A percentile compares a stretch with the other conserved stretches of the same genome.
Evolutionary conservation across 2,797 vertebrate species (phyloP).

Genomic region (Onychomys torridus): DNA sequence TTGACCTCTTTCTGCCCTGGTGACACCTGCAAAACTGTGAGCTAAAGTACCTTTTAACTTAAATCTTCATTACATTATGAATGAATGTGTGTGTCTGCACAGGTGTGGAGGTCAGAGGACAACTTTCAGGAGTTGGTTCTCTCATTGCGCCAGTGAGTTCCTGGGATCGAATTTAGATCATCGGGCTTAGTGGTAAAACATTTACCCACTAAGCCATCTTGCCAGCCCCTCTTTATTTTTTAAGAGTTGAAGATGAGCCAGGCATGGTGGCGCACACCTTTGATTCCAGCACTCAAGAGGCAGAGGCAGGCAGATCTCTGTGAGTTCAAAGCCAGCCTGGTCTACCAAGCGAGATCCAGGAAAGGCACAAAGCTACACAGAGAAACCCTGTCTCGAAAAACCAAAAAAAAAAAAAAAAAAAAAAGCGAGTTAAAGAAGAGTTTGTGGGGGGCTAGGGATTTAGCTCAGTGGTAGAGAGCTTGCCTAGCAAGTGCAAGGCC

Average conservation of each 20-base stretch:
- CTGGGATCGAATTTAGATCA: neutral
- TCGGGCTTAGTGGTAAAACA: neutral
- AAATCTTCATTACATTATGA: neutral
- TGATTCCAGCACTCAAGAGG: neutral
- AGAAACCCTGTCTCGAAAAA: too few species aligned
- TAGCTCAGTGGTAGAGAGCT: too few species aligned
- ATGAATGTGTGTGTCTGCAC: neutral
- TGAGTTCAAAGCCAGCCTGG: neutral
- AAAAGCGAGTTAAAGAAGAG: too few species aligned
- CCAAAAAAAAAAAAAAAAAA: too few species aligned
- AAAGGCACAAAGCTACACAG: too few species aligned
- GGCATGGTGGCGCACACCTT: neutral
- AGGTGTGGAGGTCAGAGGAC: neutral
- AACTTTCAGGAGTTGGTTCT: neutral
- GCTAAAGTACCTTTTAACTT: neutral
- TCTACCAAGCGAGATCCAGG: neutral
- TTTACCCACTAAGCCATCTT: neutral
- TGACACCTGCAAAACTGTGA: neutral
- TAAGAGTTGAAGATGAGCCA: neutral
- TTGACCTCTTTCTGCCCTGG: neutral
- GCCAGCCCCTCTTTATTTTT: neutral
- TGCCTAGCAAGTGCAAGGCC: too few species aligned
- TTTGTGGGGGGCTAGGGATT: too few species aligned
- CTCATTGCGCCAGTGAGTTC: too few species aligned
- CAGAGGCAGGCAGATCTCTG: neutral